Conservation (phyloP, 2,113 vertebrate genomes). For the Spermophilus dauricus region DNA sequence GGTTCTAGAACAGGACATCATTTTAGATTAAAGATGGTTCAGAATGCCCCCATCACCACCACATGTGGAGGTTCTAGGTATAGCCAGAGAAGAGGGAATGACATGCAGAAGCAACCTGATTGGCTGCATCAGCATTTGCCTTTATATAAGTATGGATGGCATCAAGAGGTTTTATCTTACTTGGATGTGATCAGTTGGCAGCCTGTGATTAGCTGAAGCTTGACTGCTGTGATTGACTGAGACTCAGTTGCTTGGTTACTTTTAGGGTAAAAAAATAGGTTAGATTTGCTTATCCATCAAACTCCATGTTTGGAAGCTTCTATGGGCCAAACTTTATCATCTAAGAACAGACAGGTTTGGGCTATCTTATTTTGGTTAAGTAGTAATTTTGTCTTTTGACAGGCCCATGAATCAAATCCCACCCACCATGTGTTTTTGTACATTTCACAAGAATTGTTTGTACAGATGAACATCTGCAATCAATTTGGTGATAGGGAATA, state of each 20-base stretch:
- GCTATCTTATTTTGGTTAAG: neutral
- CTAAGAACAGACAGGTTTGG: neutral
- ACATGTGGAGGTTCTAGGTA: neutral
- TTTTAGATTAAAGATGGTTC: neutral
- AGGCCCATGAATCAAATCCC: neutral
- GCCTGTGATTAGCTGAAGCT: neutral
- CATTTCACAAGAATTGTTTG: neutral
- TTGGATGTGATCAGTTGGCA: neutral
- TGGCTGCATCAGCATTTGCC: neutral
- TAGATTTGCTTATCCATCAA: neutral
- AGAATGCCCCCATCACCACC: no score
- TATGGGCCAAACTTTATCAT: neutral
- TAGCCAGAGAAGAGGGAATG: neutral
- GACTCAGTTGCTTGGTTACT: neutral
- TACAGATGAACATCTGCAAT: constrained; percentile 9
- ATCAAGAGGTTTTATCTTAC: neutral
- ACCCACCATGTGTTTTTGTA: neutral
- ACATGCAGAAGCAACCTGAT: neutral
- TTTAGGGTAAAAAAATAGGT: neutral
- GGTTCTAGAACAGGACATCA: neutral
- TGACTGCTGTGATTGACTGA: neutral
- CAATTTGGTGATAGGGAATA: neutral
- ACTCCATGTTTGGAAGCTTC: neutral
- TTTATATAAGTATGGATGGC: neutral
- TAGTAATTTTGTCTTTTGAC: neutral